Evolutionary conservation across 64 coral and sea anemone genomes (phyloP).

Genomic region (Actinia equina): DNA sequence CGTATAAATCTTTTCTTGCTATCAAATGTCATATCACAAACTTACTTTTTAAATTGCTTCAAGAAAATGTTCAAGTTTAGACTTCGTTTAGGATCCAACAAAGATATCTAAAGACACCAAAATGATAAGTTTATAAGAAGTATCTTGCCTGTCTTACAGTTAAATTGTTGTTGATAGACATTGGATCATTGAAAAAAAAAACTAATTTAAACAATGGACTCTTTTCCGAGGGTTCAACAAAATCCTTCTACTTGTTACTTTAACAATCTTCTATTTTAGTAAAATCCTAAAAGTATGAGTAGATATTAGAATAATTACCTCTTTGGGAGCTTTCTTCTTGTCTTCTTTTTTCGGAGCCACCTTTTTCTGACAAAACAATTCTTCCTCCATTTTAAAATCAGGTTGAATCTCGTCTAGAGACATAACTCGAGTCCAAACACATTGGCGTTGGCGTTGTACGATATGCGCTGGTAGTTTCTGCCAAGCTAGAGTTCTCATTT

Average conservation of each 20-base stretch:
- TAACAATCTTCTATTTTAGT: too few relatives aligned
- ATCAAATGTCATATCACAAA: too few relatives aligned
- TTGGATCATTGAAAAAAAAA: too few relatives aligned
- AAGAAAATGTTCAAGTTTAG: slow-evolving; percentile 94
- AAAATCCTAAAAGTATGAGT: too few relatives aligned
- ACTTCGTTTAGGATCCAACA: slow-evolving; percentile 92
- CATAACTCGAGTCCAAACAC: slow-evolving; percentile 76
- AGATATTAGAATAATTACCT: slow-evolving; percentile 31
- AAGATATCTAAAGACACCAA: slow-evolving; percentile 58
- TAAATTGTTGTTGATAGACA: too few relatives aligned
- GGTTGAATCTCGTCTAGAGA: slow-evolving; percentile 60
- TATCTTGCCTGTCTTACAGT: too few relatives aligned
- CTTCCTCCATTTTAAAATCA: slow-evolving; percentile 85
- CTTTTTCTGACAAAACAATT: slow-evolving; percentile 96
- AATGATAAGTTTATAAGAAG: not conserved
- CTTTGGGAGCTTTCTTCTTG: slow-evolving; percentile 73
- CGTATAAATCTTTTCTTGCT: too few relatives aligned
- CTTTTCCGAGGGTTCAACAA: too few relatives aligned
- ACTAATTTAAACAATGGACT: too few relatives aligned
- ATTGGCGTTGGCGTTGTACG: slow-evolving; percentile 67
- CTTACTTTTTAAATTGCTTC: slow-evolving; percentile 75
- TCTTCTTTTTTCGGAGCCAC: slow-evolving; percentile 60
- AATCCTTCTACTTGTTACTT: too few relatives aligned
- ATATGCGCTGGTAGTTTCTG: slow-evolving; percentile 88
- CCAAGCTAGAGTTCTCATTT: slow-evolving; percentile 93